Evolutionary conservation across 2,113 vertebrate species (phyloP), one percentile per base, ranked within the genome.

Genomic region (Xenus cinereus): DNA sequence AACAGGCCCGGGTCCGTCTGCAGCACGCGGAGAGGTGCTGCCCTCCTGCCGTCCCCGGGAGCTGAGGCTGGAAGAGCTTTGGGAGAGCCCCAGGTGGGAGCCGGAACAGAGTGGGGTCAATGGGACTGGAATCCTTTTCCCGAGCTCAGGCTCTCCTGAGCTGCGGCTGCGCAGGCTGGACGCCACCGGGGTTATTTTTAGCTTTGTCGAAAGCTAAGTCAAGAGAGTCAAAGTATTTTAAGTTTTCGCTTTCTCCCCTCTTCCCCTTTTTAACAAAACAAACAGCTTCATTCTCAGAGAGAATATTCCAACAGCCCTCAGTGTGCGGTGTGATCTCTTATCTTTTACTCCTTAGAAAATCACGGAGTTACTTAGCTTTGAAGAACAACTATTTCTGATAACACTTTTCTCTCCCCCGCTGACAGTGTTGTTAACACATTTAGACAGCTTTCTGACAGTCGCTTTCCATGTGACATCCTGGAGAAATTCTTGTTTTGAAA

Each of bases 361-460:
- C 93, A 63, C 20, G 1, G 74, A 94, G 64, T 46, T 56, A 53
- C 69, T 97, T 96, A 81, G 91, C 94, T 97, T 82, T 64, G 94
- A 95, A 94, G 97, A 84, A 57, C 68, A 57, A 87, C 59, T 64
- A 59, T 92, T 95, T 95, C 82, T 92, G 90, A 83, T 85, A 85
- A 84, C 32, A 48, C 91, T 67, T 74, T 68, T 35, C 94, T 69
- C 81, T 75, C 88, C 87, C 92, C 85, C 23, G 88, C 91, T 96
- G 95, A 83, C 89, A 90, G 86, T 92, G 93, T 94, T 96, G 90
- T 87, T 78, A 92, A 96, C 93, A 95, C 80, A 78, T 92, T 30
- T 18, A 80, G 94, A 89, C 56, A 77, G 79, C 76, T 57, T 80
- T 80, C 94, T 82, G 87, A 75, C 89, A 68, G 83, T 46, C 50